phyloP scores from a whole-genome alignment of 2,888 invertebrate genomes.

The Drosophila flavopinicola region DNA sequence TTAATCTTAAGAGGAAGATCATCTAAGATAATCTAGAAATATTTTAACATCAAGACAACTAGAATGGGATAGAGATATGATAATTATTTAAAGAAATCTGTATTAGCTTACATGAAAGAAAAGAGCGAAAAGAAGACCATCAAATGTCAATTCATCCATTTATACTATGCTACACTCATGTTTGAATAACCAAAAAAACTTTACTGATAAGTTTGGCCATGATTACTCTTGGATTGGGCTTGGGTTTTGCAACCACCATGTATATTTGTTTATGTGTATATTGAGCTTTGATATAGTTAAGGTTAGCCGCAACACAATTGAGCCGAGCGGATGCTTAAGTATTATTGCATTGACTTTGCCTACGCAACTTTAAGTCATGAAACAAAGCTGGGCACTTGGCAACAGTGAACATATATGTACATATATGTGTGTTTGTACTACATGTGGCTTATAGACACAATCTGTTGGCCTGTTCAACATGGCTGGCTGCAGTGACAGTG shows the following conservation, averaged over 20 bases:
- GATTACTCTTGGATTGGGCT: conserved; percentile 3
- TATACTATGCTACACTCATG: not conserved
- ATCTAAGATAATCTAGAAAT: too few relatives aligned
- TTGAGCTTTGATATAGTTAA: conserved; percentile 5
- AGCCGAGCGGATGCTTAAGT: conserved; percentile 36
- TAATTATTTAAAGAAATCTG: too few relatives aligned
- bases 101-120: too few relatives aligned
- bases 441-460: conserved; percentile 37
- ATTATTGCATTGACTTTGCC: conserved; percentile 41
- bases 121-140: too few relatives aligned
- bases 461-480: conserved; percentile 15
- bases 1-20: too few relatives aligned
- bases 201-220: conserved; percentile 6
- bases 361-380: conserved; percentile 44
- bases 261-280: not conserved
- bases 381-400: conserved; percentile 20
- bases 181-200: not conserved
- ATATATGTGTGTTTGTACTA: too few relatives aligned
- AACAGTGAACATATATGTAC: conserved; percentile 5
- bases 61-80: too few relatives aligned
- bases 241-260: conserved; percentile 2
- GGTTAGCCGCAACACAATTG: conserved; percentile 21
- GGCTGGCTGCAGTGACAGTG: conserved; percentile 24
- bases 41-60: too few relatives aligned
- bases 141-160: too few relatives aligned